phyloP scores from a whole-genome alignment of 2,113 vertebrate species.

The Nettapus auritus region DNA sequence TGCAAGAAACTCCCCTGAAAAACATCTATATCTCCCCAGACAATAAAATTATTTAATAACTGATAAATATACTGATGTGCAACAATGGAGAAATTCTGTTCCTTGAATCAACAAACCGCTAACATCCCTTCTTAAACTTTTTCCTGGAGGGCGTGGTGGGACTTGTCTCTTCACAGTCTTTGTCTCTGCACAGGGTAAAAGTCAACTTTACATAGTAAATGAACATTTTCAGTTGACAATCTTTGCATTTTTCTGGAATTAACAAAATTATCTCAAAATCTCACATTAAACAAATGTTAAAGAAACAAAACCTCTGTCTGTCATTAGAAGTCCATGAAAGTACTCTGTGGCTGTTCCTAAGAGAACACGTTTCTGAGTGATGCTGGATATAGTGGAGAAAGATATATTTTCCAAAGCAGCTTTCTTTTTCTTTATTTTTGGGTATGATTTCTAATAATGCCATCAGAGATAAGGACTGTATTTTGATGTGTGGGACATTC shows the following conservation, averaged over 20 bases:
- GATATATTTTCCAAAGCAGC: neutral
- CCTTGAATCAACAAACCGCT: neutral
- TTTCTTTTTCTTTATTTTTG: neutral
- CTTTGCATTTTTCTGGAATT: constrained; percentile 14
- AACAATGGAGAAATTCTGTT: neutral
- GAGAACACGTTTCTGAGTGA: neutral
- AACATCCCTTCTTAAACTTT: neutral
- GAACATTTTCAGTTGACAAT: neutral
- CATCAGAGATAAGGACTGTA: neutral
- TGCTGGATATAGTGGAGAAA: neutral
- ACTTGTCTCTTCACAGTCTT: neutral
- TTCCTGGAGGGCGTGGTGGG: neutral
- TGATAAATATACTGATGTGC: neutral
- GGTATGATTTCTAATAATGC: neutral
- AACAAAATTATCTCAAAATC: neutral
- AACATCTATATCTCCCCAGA: neutral
- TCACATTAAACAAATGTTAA: neutral
- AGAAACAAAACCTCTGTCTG: constrained; percentile 26
- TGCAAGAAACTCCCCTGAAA: neutral
- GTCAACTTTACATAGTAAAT: neutral
- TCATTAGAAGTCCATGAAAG: neutral
- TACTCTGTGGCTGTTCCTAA: neutral
- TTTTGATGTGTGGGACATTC: constrained; percentile 37
- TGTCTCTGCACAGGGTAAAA: neutral
- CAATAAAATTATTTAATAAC: neutral